Evolutionary conservation across 92 coral and sea anemone species (phyloP), one percentile per base, ranked within the genome.

Genomic region (Paragorgia papillata): DNA sequence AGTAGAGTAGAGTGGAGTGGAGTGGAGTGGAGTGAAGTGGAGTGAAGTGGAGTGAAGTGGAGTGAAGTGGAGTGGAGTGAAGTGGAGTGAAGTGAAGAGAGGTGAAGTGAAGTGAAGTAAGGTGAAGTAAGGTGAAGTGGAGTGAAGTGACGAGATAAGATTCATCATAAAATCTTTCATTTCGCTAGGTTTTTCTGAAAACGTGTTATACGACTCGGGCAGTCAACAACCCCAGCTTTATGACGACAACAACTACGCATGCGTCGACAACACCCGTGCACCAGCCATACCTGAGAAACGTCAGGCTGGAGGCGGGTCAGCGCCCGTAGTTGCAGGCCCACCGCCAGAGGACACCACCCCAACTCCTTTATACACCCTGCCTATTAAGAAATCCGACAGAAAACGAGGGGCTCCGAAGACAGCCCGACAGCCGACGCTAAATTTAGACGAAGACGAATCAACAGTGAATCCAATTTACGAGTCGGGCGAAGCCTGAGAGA

Each of bases 241-340:
- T 10, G 76, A 69, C 44, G 62, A 69, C 19, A 32, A 69, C 31
- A 69, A 50, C 46, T 69, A 69, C 62, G 62, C 61, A 14, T 69
- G 62, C 48, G 57, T 49, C 44, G 34, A 53, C n/a, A 53, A 70
- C 26, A 50, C 4, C 57, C 32, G 20, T 4, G n/a, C 30, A 8
- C 34, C 57, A 2, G 7, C 57, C 17, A n/a, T 5, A 22, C 57
- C 74, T 15, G 34, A 44, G 37, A 54, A 20, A 6, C 22, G 32
- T 25, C 30, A 67, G 15, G 20, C 35, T 14, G 53, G 14, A 6
- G 9, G n/a, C 53, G n/a, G 15, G n/a, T 46, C 17, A 2, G 43
- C 43, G 43, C 53, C 53, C 53, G 2, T 15, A 15, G n/a, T n/a
- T 15, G 53, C 2, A n/a, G n/a, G n/a, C 53, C 2, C 14, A 7